A percentile compares a stretch with the other conserved stretches of the same genome.
Evolutionary conservation across 1,140 invertebrate species (phyloP).

Genomic region (Orchesella cincta): DNA sequence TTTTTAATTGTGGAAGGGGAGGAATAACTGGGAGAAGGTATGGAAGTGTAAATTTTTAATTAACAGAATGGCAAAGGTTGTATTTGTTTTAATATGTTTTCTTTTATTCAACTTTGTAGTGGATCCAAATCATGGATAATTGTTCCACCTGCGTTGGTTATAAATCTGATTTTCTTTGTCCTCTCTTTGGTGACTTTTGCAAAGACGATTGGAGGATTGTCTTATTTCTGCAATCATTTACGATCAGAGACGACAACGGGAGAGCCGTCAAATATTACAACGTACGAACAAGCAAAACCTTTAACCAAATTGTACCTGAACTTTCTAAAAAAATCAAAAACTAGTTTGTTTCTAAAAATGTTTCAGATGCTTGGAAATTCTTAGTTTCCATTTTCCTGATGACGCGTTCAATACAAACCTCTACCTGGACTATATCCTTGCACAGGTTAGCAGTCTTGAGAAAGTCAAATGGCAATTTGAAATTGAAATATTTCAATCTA

Average conservation of each 20-base stretch:
- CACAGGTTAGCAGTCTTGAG: slow-evolving; percentile 5
- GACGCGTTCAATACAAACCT: slow-evolving; percentile 6
- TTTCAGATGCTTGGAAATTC: slow-evolving; percentile 16
- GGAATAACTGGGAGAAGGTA: slow-evolving; percentile 17
- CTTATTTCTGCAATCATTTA: slow-evolving; percentile 12
- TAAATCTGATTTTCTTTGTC: slow-evolving; percentile 4
- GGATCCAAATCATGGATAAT: neutral
- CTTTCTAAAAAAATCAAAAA: neutral
- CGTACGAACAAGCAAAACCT: neutral
- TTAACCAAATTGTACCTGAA: neutral
- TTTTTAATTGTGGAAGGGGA: slow-evolving; percentile 21
- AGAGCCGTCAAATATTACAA: neutral
- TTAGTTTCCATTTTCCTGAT: slow-evolving; percentile 4
- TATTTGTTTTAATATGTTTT: neutral
- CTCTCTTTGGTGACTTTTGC: neutral
- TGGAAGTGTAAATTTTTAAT: no score
- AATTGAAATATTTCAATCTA: neutral
- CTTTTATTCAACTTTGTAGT: neutral
- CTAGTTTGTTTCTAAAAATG: neutral
- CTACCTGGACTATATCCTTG: slow-evolving; percentile 2
- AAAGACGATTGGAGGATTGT: slow-evolving; percentile 20
- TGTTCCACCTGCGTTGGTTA: slow-evolving; percentile 1
- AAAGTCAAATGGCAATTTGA: neutral
- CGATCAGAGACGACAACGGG: neutral
- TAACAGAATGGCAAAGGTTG: neutral